Evolutionary conservation across 2,797 vertebrate species (phyloP), one percentile per base, ranked within the genome.

Genomic region (Clarias fuscus): DNA sequence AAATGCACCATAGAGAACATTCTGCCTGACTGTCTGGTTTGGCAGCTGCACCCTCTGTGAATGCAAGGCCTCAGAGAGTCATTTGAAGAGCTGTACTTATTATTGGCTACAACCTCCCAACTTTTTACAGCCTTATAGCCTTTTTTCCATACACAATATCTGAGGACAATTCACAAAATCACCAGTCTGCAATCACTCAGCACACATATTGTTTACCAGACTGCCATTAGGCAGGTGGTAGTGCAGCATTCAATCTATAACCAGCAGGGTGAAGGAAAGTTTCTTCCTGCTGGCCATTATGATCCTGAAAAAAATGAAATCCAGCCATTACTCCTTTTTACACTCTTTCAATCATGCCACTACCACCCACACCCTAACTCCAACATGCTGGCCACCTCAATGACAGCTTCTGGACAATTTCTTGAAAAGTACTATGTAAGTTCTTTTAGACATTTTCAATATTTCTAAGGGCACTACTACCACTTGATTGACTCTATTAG

Each of bases 141-240:
- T 24, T 43, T 43, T 37, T 72, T 43, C 10, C 70, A 27, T 77
- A 77, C 53, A 77, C 48, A 56, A 30, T 30, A 53, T 58, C 75
- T 77, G 14, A 58, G 17, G n/a, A 77, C 56, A 27, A 53, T n/a
- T 58, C 75, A 24, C 24, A 75, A 48, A 71, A 72, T 43, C 37
- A 43, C 40, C 7, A 22, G 37, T 15, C 4, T 3, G 22, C 37
- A 72, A 22, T 72, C 71, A 53, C 13, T 24, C 40, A 43, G 43
- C 72, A 76, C 43, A 56, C n/a, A 27, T 6, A 76, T n/a, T 76
- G 48, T 76, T 76, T 27, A 53, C n/a, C 48, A 76, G 22, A 76
- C 73, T 76, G 53, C 22, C 72, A 76, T 53, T 24, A 56, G 22
- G 24, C 72, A 76, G 48, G 56, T 18, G 22, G 48, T 30, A 56